Conservation (phyloP, 2,888 invertebrate genomes). For the Actias luna region DNA sequence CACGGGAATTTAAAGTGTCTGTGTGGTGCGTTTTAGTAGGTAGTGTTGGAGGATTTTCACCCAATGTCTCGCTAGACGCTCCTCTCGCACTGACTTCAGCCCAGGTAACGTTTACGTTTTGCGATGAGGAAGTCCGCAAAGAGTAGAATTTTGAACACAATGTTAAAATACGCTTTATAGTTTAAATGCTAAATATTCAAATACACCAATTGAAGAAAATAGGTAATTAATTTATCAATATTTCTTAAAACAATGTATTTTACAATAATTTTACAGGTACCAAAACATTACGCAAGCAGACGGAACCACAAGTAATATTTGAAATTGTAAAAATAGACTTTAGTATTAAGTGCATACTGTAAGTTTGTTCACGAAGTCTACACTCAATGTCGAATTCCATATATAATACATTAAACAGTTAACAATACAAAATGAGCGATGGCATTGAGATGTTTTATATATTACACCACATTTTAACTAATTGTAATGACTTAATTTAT, state of each 20-base stretch:
- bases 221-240: too few relatives aligned
- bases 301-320: background rate
- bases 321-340: background rate
- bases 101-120: too few relatives aligned
- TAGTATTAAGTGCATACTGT: background rate
- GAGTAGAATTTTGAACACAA: too few relatives aligned
- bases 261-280: background rate
- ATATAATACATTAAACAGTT: slow-evolving; percentile 11
- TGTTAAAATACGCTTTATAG: too few relatives aligned
- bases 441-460: slow-evolving; percentile 17
- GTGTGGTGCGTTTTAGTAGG: too few relatives aligned
- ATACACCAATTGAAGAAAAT: too few relatives aligned
- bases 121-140: too few relatives aligned
- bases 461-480: slow-evolving; percentile 18
- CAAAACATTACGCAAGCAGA: background rate
- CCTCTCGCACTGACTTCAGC: too few relatives aligned
- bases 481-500: slow-evolving; percentile 8
- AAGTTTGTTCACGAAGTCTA: slow-evolving; percentile 5
- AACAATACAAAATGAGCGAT: slow-evolving; percentile 15
- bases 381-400: slow-evolving; percentile 20
- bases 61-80: too few relatives aligned
- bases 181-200: too few relatives aligned
- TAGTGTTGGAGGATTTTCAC: too few relatives aligned
- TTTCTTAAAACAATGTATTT: background rate
- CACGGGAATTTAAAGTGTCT: too few relatives aligned